Evolutionary conservation across 1,140 invertebrate species (phyloP), one percentile per base, ranked within the genome.

Genomic region (Pseudomyrmex pallidus): DNA sequence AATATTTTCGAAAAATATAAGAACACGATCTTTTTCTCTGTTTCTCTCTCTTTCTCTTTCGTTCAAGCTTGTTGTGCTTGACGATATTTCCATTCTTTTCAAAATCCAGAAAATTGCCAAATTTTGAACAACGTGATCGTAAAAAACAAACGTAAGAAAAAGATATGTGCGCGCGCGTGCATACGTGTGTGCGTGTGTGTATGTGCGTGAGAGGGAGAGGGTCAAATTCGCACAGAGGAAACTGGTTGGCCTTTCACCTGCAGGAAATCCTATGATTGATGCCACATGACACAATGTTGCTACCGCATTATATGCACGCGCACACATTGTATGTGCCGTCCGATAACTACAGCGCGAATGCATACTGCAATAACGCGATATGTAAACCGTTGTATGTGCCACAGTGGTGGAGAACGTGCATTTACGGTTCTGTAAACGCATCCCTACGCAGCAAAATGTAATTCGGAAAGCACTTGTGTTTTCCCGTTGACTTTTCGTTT

Each of bases 211-310:
- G n/a, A 7, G 13, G 10, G 50, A 17, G 15, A 48, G 56, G 35
- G 56, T 15, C 50, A 48, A 46, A 64, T 83, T 44, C 54, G 44
- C 48, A 35, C 48, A 17, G n/a, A 22, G 20, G 63, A 10, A 64
- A 50, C 44, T 25, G 64, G 46, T 56, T 68, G 56, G 22, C 48
- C 22, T 66, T 88, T 88, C 77, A 85, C 67, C 67, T 74, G 86
- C 83, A 85, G 83, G 77, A 88, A 82, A 88, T 85, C 54, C 74
- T 56, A 73, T 74, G 87, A 88, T 88, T 83, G 86, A 87, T 88
- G 67, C 82, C 76, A 64, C 77, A 85, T 74, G 66, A 61, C 67
- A 74, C 80, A 74, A 87, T 86, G 80, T 87, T 83, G 73, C 56
- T 48, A 22, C 44, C 52, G 64, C 84, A 86, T 86, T 84, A 77